Evolutionary conservation across 2,113 vertebrate genomes (phyloP).

Genomic region (Podarcis muralis): DNA sequence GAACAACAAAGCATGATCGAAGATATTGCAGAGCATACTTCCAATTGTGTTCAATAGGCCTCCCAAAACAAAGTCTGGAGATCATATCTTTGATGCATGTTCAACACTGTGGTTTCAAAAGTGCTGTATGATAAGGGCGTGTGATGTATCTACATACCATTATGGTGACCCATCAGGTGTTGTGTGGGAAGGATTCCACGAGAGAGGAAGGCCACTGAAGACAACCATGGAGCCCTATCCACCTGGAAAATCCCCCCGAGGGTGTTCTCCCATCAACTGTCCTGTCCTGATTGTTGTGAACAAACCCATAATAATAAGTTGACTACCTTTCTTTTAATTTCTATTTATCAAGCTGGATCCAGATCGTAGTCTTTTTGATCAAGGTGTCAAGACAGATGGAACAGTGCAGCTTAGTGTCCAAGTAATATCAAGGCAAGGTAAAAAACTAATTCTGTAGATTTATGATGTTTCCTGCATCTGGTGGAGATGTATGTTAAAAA

Average conservation of each 20-base stretch:
- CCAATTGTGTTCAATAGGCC: background rate
- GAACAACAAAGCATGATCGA: background rate
- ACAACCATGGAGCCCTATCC: too few species aligned
- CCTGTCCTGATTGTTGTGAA: too few species aligned
- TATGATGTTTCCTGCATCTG: background rate
- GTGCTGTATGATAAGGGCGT: background rate
- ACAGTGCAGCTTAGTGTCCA: conserved; percentile 98
- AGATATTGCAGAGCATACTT: background rate
- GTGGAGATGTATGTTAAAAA: background rate
- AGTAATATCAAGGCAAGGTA: conserved; percentile 95
- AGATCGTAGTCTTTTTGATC: conserved; percentile 96
- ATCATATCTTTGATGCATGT: background rate
- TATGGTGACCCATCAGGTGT: too few species aligned
- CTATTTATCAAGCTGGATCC: conserved; percentile 86
- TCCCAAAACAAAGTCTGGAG: background rate
- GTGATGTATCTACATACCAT: background rate
- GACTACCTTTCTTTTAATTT: background rate
- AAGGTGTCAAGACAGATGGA: conserved; percentile 98
- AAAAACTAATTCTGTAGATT: conserved; percentile 3
- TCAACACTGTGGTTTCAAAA: background rate
- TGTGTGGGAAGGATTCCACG: too few species aligned
- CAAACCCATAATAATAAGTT: background rate
- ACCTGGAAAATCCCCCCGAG: too few species aligned
- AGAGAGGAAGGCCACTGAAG: too few species aligned
- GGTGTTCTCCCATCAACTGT: too few species aligned